These are phyloP conservation scores for Apodemus speciosus DNA, from an alignment of 2,113 vertebrate species.

Conservation along the genomic window DNA sequence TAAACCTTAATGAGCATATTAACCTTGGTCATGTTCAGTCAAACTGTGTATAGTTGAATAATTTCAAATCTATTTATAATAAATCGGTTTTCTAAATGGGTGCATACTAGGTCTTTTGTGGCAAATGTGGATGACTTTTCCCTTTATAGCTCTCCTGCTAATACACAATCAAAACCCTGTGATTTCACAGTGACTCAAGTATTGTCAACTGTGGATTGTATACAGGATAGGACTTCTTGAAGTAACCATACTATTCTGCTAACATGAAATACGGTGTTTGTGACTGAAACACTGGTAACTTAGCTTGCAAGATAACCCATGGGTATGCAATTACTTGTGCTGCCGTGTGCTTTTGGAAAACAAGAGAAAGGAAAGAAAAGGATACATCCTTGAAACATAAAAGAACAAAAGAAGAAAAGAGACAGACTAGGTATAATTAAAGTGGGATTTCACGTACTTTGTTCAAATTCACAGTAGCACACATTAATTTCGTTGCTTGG, in stretches of 20 bases:
- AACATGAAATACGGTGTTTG: neutral
- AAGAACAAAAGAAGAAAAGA: neutral
- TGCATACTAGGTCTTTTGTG: neutral
- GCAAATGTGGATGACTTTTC: neutral
- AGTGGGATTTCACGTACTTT: neutral
- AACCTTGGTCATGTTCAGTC: neutral
- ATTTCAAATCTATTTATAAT: neutral
- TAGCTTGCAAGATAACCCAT: neutral
- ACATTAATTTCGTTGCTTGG: neutral
- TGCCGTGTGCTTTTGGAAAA: neutral
- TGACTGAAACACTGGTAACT: neutral
- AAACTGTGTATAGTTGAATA: neutral
- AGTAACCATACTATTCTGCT: neutral
- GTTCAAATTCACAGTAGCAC: neutral
- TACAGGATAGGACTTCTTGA: neutral
- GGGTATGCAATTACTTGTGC: neutral
- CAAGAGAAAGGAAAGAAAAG: neutral
- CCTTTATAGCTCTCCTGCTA: neutral
- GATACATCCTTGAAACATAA: neutral
- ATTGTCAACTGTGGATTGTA: fast-evolving
- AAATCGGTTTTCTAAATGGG: neutral
- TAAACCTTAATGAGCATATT: neutral
- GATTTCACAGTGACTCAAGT: neutral
- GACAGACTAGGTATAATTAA: neutral
- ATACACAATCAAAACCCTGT: neutral